phyloP scores from a whole-genome alignment of 2,113 vertebrate species.

The Cyprinodon variegatus region DNA sequence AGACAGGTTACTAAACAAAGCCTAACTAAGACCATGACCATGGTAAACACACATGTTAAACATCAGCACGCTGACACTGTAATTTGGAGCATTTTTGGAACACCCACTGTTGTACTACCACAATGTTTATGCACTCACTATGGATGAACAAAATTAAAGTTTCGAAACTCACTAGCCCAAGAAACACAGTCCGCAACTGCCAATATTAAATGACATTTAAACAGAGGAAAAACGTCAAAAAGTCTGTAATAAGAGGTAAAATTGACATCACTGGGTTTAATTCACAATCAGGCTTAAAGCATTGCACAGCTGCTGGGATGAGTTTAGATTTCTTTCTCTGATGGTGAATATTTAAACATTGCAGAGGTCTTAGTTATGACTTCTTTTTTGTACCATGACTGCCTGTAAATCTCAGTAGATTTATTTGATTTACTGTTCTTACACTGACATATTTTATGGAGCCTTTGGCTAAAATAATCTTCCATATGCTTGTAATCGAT shows the following conservation, averaged over 20 bases:
- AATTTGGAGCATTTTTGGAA: not conserved
- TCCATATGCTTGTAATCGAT: constrained; percentile 34
- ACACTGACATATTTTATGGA: constrained; percentile 44
- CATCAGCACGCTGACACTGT: not conserved
- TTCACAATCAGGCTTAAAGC: not conserved
- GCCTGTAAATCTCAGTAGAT: constrained; percentile 22
- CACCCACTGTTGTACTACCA: not conserved
- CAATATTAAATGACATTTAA: constrained; percentile 1
- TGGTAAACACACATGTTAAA: constrained; percentile 10
- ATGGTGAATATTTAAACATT: constrained; percentile 30
- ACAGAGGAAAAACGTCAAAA: not conserved
- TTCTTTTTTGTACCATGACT: not conserved
- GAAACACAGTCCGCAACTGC: not conserved
- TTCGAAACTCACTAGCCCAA: not conserved
- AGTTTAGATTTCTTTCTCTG: constrained; percentile 12
- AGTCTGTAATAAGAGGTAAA: not conserved
- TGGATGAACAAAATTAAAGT: not conserved
- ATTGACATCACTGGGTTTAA: constrained; percentile 9
- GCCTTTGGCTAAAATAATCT: constrained; percentile 33
- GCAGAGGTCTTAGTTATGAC: not conserved
- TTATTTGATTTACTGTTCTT: constrained; percentile 5
- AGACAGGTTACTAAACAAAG: constrained; percentile 11
- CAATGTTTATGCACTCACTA: constrained; percentile 21
- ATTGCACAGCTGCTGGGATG: constrained; percentile 2
- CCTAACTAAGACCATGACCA: constrained; percentile 8